Evolutionary conservation across 2,888 invertebrate species (phyloP).

Genomic region (Agrotis ipsilon): DNA sequence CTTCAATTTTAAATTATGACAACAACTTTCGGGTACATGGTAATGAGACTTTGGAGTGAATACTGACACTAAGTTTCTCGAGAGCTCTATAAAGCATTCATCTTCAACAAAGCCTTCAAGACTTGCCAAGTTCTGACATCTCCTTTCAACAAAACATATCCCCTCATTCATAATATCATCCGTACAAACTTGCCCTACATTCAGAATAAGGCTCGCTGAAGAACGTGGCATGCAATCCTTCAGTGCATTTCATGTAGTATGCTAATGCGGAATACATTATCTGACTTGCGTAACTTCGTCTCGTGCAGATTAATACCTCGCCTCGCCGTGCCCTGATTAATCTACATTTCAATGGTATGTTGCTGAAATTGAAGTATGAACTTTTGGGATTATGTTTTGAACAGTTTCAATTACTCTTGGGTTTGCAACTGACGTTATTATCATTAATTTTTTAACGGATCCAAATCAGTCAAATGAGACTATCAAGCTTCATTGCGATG

Average conservation of each 20-base stretch:
- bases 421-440: too few species aligned
- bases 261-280: conserved; percentile 62
- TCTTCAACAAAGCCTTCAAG: too few species aligned
- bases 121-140: not conserved
- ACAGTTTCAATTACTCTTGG: not conserved
- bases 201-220: conserved; percentile 45
- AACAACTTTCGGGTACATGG: not conserved
- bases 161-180: not conserved
- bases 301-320: conserved; percentile 33
- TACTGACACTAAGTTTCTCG: not conserved
- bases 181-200: conserved; percentile 30
- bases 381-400: conserved; percentile 21
- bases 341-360: conserved; percentile 37
- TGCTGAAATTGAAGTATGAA: conserved; percentile 12
- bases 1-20: too few species aligned
- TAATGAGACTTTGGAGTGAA: not conserved
- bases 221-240: conserved; percentile 45
- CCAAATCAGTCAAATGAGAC: too few species aligned
- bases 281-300: conserved; percentile 45
- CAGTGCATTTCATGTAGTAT: conserved; percentile 60
- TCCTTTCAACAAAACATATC: not conserved
- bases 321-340: conserved; percentile 42
- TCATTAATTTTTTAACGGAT: too few species aligned
- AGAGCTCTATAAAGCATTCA: not conserved
- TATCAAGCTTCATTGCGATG: too few species aligned